These are phyloP conservation scores for Mirza zaza DNA, from an alignment of 2,113 vertebrate species.

Conservation along the genomic window DNA sequence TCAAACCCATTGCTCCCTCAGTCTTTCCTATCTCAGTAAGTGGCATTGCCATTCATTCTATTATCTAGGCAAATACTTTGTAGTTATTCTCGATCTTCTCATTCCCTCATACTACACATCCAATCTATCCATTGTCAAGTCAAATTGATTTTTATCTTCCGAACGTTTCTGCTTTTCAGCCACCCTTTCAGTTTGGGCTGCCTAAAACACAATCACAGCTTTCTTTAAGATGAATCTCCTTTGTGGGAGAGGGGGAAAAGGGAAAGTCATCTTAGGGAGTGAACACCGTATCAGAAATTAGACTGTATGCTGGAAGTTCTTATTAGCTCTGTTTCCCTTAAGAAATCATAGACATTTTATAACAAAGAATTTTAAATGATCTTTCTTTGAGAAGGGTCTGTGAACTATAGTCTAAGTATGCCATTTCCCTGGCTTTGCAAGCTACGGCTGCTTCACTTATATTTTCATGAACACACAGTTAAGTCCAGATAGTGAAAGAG, in stretches of 20 bases:
- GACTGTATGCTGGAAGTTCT: not conserved
- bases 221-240: not conserved
- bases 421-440: not conserved
- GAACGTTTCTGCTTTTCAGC: conserved; percentile 7
- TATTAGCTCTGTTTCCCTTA: not conserved
- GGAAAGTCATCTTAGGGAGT: not conserved
- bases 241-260: not conserved
- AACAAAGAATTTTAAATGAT: not conserved
- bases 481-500: not conserved
- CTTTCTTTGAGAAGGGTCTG: not conserved
- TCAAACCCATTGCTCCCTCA: not conserved
- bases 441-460: not conserved
- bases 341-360: not conserved
- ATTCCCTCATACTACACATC: not conserved
- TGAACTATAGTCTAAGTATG: not conserved
- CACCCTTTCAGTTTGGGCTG: not conserved
- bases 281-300: not conserved
- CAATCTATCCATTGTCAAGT: not conserved
- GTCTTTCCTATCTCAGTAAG: not conserved
- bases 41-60: not conserved
- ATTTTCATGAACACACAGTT: not conserved
- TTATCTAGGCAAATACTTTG: not conserved
- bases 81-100: not conserved
- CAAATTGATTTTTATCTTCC: not conserved
- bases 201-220: not conserved